Conservation (phyloP, 2,797 vertebrate species). For the Hipposideros larvatus region DNA sequence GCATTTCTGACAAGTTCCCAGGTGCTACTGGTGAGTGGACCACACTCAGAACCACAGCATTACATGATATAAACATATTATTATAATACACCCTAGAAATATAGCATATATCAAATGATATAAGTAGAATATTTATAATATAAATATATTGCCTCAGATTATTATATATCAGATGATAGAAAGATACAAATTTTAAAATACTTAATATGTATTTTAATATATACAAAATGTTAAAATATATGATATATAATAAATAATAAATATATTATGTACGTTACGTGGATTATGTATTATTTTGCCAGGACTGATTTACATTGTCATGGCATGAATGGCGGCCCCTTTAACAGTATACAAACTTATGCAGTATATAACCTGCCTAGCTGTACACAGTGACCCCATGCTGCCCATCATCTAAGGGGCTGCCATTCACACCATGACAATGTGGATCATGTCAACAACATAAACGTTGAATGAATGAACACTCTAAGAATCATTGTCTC, state of each 20-base stretch:
- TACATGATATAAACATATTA: background rate
- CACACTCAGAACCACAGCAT: background rate
- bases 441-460: fast-evolving
- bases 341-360: background rate
- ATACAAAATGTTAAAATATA: background rate
- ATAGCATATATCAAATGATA: background rate
- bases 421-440: background rate
- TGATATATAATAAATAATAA: background rate
- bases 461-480: background rate
- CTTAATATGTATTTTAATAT: background rate
- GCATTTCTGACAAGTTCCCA: background rate
- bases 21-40: background rate
- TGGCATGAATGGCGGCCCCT: background rate
- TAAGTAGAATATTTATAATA: background rate
- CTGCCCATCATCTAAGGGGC: background rate
- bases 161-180: background rate
- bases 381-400: background rate
- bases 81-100: background rate
- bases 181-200: background rate
- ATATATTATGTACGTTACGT: too few relatives aligned
- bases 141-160: background rate
- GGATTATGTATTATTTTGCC: background rate
- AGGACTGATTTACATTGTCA: background rate
- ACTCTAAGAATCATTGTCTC: background rate
- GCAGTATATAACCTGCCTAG: background rate